Percentiles rank a stretch among this genome's conserved stretches.
Evolutionary conservation across 2,888 invertebrate genomes (phyloP).

Genomic region (Euclidia mi): DNA sequence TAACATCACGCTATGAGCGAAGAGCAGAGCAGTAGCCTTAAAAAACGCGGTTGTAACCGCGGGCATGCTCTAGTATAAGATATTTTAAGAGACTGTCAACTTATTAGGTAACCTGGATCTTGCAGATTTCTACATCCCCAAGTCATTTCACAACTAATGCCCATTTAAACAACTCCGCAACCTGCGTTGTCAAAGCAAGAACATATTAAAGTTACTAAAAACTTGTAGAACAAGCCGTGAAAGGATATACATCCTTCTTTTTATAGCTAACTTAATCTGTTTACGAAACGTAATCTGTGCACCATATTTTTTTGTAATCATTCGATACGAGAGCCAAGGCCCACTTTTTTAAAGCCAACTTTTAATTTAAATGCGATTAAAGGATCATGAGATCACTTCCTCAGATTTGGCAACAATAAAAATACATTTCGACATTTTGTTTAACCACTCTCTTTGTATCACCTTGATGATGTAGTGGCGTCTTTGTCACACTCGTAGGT

Average conservation of each 20-base stretch:
- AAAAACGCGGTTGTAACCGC: no score
- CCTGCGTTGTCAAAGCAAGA: not conserved
- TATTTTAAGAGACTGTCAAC: no score
- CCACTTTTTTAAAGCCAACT: slow-evolving; percentile 47
- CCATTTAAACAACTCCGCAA: no score
- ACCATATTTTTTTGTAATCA: slow-evolving; percentile 13
- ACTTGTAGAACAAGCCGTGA: not conserved
- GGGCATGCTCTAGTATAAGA: no score
- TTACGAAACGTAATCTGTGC: slow-evolving; percentile 14
- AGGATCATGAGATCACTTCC: slow-evolving; percentile 81
- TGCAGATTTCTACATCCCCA: no score
- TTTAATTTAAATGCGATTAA: slow-evolving; percentile 61
- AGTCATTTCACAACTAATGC: no score
- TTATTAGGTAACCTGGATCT: no score
- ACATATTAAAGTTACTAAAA: not conserved
- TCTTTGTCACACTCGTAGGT: slow-evolving; percentile 64
- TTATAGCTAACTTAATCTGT: slow-evolving; percentile 6
- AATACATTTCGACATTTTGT: slow-evolving; percentile 78
- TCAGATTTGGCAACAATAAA: slow-evolving; percentile 71
- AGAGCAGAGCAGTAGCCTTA: no score
- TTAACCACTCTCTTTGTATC: slow-evolving; percentile 77
- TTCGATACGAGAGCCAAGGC: slow-evolving; percentile 56
- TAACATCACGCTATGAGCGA: no score
- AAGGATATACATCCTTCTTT: slow-evolving; percentile 24
- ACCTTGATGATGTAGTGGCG: slow-evolving; percentile 74